Conservation (phyloP, 1,140 invertebrate genomes). For the Papilio xuthus region DNA sequence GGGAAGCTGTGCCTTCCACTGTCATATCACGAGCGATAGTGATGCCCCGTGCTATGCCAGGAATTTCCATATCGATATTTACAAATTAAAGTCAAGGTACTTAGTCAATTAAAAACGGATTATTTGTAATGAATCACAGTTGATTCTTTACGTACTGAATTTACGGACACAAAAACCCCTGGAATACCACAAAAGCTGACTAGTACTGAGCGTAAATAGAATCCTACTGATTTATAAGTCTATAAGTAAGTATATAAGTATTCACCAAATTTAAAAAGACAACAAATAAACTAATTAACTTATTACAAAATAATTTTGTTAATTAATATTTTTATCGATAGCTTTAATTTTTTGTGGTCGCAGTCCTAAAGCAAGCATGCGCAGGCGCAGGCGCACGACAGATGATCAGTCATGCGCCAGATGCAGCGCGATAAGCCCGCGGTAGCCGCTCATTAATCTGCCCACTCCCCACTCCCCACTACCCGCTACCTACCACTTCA, state of each 20-base stretch:
- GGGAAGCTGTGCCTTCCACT: constrained; percentile 72
- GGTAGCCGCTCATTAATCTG: constrained; percentile 81
- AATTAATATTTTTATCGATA: constrained; percentile 37
- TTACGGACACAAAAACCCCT: too few relatives aligned
- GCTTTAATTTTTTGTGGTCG: not conserved
- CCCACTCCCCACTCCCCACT: constrained; percentile 62
- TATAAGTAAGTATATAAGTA: too few relatives aligned
- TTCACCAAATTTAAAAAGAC: too few relatives aligned
- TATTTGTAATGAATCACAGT: too few relatives aligned
- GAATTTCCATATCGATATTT: constrained; percentile 59
- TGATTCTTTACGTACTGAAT: too few relatives aligned
- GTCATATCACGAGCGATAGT: constrained; percentile 78
- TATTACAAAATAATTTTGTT: not conserved
- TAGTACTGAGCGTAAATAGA: too few relatives aligned
- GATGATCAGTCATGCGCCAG: constrained; percentile 80
- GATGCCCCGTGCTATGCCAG: constrained; percentile 46
- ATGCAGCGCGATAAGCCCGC: constrained; percentile 77
- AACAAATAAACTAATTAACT: not conserved
- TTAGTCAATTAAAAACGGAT: too few relatives aligned
- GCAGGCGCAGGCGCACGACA: constrained; percentile 77
- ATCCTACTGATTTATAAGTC: too few relatives aligned
- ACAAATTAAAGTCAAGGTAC: not conserved
- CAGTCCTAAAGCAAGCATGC: constrained; percentile 41
- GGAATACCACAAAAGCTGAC: too few relatives aligned
- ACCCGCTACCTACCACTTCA: constrained; percentile 50